Evolutionary conservation across 2,113 vertebrate genomes (phyloP).

Genomic region (Australoheros scitulus): DNA sequence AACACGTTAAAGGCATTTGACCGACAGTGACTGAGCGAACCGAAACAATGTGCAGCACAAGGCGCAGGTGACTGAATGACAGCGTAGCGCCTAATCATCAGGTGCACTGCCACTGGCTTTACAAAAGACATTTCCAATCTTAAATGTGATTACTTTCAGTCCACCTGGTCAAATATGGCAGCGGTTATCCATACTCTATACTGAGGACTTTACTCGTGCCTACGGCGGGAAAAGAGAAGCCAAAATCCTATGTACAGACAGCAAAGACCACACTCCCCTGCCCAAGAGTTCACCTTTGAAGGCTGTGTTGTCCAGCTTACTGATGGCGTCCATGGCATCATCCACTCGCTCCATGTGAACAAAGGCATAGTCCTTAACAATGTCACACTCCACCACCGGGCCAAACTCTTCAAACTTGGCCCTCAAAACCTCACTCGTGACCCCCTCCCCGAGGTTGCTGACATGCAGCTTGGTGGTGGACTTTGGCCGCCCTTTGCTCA

Average conservation of each 20-base stretch:
- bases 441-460: conserved; percentile 86
- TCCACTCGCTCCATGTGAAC: conserved; percentile 95
- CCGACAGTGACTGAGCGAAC: conserved; percentile 27
- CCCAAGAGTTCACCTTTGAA: conserved; percentile 87
- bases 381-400: conserved; percentile 91
- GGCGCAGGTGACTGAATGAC: background rate
- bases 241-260: conserved; percentile 33
- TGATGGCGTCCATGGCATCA: conserved; percentile 92
- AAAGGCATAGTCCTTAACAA: conserved; percentile 96
- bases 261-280: conserved; percentile 43
- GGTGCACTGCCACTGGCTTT: conserved; percentile 2
- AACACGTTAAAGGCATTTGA: conserved; percentile 36
- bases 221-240: conserved; percentile 1
- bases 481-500: conserved; percentile 90
- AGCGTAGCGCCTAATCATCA: background rate
- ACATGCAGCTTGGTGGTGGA: conserved; percentile 94
- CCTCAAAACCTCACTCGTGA: conserved; percentile 86
- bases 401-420: conserved; percentile 92
- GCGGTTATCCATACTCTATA: background rate
- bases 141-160: conserved; percentile 12
- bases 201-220: conserved; percentile 5
- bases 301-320: conserved; percentile 87
- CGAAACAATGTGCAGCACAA: background rate
- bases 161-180: conserved; percentile 23
- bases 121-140: background rate